phyloP scores from a whole-genome alignment of 2,797 vertebrate species.

The Thunnus albacares region DNA sequence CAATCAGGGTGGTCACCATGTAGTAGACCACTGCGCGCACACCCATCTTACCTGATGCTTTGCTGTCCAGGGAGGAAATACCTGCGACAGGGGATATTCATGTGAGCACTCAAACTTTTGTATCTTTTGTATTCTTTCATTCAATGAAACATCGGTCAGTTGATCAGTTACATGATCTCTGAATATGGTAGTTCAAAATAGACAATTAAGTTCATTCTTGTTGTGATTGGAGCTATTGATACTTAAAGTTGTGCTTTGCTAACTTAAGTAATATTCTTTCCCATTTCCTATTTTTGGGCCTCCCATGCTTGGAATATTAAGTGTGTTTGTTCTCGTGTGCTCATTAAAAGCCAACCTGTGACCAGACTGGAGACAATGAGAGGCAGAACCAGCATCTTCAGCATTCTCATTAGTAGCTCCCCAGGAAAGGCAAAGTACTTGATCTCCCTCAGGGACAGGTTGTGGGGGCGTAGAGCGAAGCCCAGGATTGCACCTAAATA shows the following conservation, averaged over 20 bases:
- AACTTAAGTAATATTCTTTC: neutral
- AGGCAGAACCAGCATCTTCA: slow-evolving; percentile 96
- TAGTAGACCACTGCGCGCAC: slow-evolving; percentile 93
- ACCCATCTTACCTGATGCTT: slow-evolving; percentile 96
- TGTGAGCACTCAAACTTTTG: neutral
- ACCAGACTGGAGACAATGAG: slow-evolving; percentile 97
- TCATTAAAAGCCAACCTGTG: slow-evolving; percentile 87
- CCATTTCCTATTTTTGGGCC: neutral
- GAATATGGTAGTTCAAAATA: neutral
- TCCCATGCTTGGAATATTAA: neutral
- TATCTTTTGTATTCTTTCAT: neutral
- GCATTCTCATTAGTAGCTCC: slow-evolving; percentile 97
- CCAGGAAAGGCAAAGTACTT: slow-evolving; percentile 97
- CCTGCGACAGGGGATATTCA: slow-evolving; percentile 78
- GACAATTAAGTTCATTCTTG: neutral
- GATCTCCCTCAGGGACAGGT: slow-evolving; percentile 92
- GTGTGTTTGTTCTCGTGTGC: slow-evolving; percentile 9
- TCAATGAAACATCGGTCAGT: neutral
- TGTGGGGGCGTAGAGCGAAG: slow-evolving; percentile 90
- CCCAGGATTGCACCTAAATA: slow-evolving; percentile 91
- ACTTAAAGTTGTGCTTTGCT: neutral
- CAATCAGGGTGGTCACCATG: slow-evolving; percentile 95
- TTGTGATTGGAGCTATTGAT: neutral
- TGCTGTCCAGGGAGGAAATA: slow-evolving; percentile 95
- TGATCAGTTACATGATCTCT: neutral